phyloP scores from a whole-genome alignment of 2,888 invertebrate genomes.

The Scaeva pyrastri region DNA sequence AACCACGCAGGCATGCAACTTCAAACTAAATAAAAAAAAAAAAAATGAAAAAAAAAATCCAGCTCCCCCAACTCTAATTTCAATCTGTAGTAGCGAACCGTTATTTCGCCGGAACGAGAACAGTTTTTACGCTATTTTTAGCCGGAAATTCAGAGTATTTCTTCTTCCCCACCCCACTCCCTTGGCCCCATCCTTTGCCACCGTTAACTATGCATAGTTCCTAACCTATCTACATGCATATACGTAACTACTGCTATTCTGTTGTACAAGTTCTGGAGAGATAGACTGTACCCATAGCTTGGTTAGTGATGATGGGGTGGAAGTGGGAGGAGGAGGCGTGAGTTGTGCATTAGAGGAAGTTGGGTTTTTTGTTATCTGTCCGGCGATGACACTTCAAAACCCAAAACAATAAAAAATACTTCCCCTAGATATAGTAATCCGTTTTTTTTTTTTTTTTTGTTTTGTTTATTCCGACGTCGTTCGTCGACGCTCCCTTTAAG shows the following conservation, averaged over 20 bases:
- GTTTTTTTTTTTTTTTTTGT: neutral
- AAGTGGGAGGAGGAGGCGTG: neutral
- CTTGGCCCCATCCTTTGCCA: too few relatives aligned
- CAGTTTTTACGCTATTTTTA: constrained; percentile 72
- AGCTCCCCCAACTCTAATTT: constrained; percentile 23
- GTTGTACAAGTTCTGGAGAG: constrained; percentile 12
- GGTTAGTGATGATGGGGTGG: neutral
- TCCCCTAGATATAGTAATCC: neutral
- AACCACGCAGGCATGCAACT: constrained; percentile 59
- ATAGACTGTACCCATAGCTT: neutral
- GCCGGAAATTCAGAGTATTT: constrained; percentile 65
- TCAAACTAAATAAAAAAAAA: constrained; percentile 6
- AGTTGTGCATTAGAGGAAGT: constrained; percentile 20
- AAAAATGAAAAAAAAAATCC: neutral
- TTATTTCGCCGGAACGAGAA: constrained; percentile 40
- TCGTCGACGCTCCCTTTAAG: neutral
- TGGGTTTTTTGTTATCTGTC: constrained; percentile 62
- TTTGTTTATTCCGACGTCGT: neutral
- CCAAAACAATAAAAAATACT: constrained; percentile 41
- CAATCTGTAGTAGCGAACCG: constrained; percentile 2
- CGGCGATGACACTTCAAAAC: constrained; percentile 69
- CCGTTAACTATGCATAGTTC: neutral
- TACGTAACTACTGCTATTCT: neutral
- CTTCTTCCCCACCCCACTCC: constrained; percentile 11
- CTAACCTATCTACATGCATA: neutral